Evolutionary conservation across 2,888 invertebrate genomes (phyloP).

Genomic region (Carpatolechia fugitivella): DNA sequence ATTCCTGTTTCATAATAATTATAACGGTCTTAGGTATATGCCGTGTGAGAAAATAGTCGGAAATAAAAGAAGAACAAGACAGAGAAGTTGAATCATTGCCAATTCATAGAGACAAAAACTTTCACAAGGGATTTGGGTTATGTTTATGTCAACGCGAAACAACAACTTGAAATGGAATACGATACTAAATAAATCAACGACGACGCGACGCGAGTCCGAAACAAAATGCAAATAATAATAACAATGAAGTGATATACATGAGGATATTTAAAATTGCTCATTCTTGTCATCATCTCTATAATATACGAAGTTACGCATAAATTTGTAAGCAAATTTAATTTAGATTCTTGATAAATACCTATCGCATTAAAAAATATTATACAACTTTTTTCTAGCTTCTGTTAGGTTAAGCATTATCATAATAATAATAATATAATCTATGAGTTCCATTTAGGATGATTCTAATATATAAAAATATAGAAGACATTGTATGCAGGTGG

Average conservation of each 20-base stretch:
- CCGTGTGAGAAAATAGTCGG: background rate
- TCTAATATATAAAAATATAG: slow-evolving; percentile 65
- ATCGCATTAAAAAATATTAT: slow-evolving; percentile 57
- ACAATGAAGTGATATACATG: background rate
- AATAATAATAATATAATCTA: slow-evolving; percentile 47
- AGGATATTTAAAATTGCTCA: background rate
- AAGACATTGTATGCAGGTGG: slow-evolving; percentile 41
- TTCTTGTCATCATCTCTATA: slow-evolving; percentile 2
- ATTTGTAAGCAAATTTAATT: slow-evolving; percentile 37
- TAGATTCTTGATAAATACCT: slow-evolving; percentile 52
- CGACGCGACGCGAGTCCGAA: no score
- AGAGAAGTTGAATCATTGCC: background rate
- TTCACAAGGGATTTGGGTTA: no score
- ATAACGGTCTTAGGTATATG: background rate
- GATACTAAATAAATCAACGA: no score
- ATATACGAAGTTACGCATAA: slow-evolving; percentile 11
- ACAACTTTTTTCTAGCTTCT: slow-evolving; percentile 56
- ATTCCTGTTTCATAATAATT: background rate
- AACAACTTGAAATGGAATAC: no score
- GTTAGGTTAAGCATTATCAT: slow-evolving; percentile 52
- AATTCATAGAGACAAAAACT: background rate
- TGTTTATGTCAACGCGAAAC: no score
- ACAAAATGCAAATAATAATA: no score
- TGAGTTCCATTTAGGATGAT: slow-evolving; percentile 48
- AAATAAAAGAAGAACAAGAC: background rate